These are phyloP conservation scores for Helostoma temminkii DNA, from an alignment of 2,797 vertebrate genomes.

Conservation along the genomic window DNA sequence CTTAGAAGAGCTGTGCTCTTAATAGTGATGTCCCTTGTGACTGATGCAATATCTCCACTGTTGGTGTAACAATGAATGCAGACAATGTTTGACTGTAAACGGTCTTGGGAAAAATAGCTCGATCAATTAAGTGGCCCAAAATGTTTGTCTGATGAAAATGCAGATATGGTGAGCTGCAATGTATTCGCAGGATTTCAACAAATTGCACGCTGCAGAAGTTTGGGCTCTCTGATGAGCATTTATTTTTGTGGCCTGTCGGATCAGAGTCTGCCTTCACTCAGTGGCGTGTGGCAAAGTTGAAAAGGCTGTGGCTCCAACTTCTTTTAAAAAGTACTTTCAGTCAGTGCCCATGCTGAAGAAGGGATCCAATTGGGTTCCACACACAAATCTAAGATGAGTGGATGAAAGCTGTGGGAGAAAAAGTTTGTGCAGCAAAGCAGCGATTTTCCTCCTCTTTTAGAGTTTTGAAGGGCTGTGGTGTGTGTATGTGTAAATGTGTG, in stretches of 20 bases:
- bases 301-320: constrained; percentile 75
- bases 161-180: constrained; percentile 71
- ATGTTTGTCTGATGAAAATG: constrained; percentile 84
- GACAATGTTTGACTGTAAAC: constrained; percentile 79
- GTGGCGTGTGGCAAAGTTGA: constrained; percentile 77
- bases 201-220: constrained; percentile 74
- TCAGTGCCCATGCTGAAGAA: constrained; percentile 75
- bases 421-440: constrained; percentile 85
- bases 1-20: constrained; percentile 83
- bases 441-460: constrained; percentile 84
- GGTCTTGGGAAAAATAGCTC: constrained; percentile 80
- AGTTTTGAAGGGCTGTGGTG: constrained; percentile 81
- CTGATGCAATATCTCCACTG: constrained; percentile 85
- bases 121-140: constrained; percentile 81
- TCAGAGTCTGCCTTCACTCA: constrained; percentile 63
- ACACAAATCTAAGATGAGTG: constrained; percentile 78
- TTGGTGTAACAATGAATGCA: constrained; percentile 82
- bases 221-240: constrained; percentile 50
- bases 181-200: constrained; percentile 71
- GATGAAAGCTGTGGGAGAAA: constrained; percentile 84
- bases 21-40: constrained; percentile 85
- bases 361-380: constrained; percentile 75
- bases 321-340: constrained; percentile 79
- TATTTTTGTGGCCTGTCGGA: constrained; percentile 57
- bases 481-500: constrained; percentile 52